These are phyloP conservation scores for Brachionus rubens DNA, from an alignment of 1,140 invertebrate genomes.

Conservation along the genomic window DNA sequence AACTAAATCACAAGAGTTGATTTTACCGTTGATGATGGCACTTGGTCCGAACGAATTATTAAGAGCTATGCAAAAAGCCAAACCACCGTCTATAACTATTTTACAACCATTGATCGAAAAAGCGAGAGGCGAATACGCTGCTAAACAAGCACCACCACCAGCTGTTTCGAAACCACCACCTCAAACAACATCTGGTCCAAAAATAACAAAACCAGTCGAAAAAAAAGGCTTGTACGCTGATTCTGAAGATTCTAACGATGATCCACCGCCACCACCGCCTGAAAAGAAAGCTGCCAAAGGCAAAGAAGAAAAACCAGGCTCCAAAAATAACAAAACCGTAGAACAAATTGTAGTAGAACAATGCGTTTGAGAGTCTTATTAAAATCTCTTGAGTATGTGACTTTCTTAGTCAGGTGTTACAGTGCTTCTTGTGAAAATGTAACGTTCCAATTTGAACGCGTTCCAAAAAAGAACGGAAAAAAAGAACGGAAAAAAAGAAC, in stretches of 20 bases:
- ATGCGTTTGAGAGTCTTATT: no score
- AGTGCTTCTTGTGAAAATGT: no score
- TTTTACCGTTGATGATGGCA: constrained; percentile 87
- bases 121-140: constrained; percentile 74
- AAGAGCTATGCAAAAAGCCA: constrained; percentile 72
- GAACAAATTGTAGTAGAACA: no score
- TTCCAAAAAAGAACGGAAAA: no score
- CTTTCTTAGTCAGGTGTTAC: no score
- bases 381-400: no score
- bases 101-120: constrained; percentile 72
- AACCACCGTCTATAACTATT: neutral
- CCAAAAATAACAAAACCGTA: no score
- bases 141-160: constrained; percentile 64
- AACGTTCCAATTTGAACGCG: no score
- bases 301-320: no score
- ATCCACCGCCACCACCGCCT: no score
- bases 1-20: constrained; percentile 80
- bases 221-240: constrained; percentile 31
- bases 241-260: constrained; percentile 16
- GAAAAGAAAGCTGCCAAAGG: no score
- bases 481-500: no score
- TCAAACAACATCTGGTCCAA: neutral
- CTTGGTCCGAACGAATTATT: constrained; percentile 78
- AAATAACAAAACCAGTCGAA: constrained; percentile 16
- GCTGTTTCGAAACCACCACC: constrained; percentile 47